A percentile compares a stretch with the other conserved stretches of the same genome.
Conservation (phyloP, 1,140 invertebrate species). For the Diprion similis region DNA sequence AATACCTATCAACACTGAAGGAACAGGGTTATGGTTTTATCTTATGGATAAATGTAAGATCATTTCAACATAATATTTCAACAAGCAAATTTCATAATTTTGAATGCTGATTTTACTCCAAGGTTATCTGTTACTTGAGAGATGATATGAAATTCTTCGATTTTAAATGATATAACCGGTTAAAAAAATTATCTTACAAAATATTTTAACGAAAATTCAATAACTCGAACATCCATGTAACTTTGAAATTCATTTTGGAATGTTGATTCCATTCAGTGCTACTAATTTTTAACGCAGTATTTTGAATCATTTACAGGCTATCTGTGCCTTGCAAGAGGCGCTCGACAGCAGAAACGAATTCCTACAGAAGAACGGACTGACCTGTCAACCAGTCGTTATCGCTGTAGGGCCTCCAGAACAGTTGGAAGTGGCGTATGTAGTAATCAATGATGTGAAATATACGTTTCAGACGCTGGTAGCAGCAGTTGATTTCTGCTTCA, state of each 20-base stretch:
- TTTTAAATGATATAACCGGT: too few relatives aligned
- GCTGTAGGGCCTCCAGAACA: conserved; percentile 20
- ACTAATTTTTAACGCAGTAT: too few relatives aligned
- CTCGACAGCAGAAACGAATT: background rate
- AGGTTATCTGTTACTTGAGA: too few relatives aligned
- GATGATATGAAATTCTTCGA: too few relatives aligned
- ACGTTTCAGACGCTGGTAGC: conserved; percentile 7
- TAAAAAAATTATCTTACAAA: too few relatives aligned
- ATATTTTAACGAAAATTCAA: too few relatives aligned
- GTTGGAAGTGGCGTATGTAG: conserved; percentile 12
- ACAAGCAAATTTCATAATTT: background rate
- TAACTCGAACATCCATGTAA: too few relatives aligned
- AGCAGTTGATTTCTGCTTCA: conserved; percentile 26
- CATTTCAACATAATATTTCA: background rate
- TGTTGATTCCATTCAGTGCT: too few relatives aligned
- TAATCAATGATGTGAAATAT: conserved; percentile 20
- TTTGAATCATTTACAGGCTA: background rate
- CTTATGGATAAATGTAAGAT: background rate
- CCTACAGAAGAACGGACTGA: conserved; percentile 8
- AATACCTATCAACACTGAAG: background rate
- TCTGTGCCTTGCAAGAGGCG: background rate
- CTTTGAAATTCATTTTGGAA: too few relatives aligned
- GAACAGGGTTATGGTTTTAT: background rate
- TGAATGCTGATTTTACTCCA: background rate
- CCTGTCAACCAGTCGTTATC: conserved; percentile 21